Percentiles rank a stretch among this genome's conserved stretches.
phyloP scores from a whole-genome alignment of 2,797 vertebrate species.

The Gymnoscopelus braueri region DNA sequence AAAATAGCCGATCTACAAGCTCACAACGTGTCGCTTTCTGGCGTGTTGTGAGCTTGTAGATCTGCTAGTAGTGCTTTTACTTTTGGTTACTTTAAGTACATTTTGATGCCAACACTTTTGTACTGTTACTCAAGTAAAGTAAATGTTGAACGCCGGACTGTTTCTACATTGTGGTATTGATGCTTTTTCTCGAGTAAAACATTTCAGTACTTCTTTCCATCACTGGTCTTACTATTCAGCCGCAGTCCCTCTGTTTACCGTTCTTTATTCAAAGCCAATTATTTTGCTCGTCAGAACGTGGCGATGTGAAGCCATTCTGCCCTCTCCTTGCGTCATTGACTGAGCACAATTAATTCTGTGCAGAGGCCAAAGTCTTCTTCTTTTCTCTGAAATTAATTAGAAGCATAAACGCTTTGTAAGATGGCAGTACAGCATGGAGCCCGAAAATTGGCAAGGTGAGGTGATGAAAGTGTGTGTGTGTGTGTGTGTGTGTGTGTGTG shows the following conservation, averaged over 20 bases:
- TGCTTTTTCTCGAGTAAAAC: no score
- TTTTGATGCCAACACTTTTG: no score
- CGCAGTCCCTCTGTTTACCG: slow-evolving; percentile 46
- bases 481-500: background rate
- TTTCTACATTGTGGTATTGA: no score
- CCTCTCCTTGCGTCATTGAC: slow-evolving; percentile 45
- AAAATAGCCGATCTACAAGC: no score
- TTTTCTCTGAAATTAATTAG: slow-evolving; percentile 63
- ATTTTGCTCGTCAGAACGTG: slow-evolving; percentile 73
- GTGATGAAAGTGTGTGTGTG: slow-evolving; percentile 1
- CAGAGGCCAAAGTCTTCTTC: slow-evolving; percentile 37
- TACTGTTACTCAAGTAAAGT: no score
- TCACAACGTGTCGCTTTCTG: no score
- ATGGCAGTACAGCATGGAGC: slow-evolving; percentile 28
- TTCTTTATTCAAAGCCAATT: slow-evolving; percentile 66
- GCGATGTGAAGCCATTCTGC: slow-evolving; percentile 50
- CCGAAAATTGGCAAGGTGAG: slow-evolving; percentile 39
- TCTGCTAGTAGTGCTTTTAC: no score
- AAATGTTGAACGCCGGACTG: no score
- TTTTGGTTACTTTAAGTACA: no score
- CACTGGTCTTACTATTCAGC: slow-evolving; percentile 7
- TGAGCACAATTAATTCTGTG: slow-evolving; percentile 66
- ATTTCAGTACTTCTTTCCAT: no score
- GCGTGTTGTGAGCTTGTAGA: no score
- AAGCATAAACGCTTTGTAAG: slow-evolving; percentile 52